Evolutionary conservation across 2,113 vertebrate genomes (phyloP).

Genomic region (Lycaon pictus): DNA sequence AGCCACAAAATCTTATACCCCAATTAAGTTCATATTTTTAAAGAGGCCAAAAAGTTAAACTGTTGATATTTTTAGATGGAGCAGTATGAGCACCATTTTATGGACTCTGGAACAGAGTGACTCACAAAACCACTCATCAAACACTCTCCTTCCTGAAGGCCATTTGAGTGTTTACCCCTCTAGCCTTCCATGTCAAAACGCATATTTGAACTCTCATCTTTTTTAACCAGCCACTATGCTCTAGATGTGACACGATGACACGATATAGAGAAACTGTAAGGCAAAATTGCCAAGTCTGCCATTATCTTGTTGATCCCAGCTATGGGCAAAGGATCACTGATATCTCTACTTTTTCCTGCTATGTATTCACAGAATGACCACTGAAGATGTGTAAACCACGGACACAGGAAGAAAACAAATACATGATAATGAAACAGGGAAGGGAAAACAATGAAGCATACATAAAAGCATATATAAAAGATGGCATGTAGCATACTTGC

Average conservation of each 20-base stretch:
- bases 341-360: not conserved
- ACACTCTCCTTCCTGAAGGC: not conserved
- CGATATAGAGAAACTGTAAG: not conserved
- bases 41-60: not conserved
- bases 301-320: not conserved
- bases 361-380: not conserved
- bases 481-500: not conserved
- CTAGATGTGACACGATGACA: not conserved
- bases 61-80: not conserved
- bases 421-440: not conserved
- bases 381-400: not conserved
- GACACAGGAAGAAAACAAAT: not conserved
- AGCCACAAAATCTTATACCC: not conserved
- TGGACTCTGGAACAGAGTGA: not conserved
- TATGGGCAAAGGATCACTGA: not conserved
- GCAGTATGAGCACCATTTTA: not conserved
- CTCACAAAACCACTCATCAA: not conserved
- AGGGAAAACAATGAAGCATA: not conserved
- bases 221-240: not conserved
- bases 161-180: not conserved
- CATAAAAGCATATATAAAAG: not conserved
- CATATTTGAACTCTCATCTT: not conserved
- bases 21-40: slow-evolving; percentile 46
- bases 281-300: not conserved
- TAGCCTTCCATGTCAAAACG: not conserved